phyloP scores from a whole-genome alignment of 1,140 invertebrate genomes.

The Potamilus streckersoni region DNA sequence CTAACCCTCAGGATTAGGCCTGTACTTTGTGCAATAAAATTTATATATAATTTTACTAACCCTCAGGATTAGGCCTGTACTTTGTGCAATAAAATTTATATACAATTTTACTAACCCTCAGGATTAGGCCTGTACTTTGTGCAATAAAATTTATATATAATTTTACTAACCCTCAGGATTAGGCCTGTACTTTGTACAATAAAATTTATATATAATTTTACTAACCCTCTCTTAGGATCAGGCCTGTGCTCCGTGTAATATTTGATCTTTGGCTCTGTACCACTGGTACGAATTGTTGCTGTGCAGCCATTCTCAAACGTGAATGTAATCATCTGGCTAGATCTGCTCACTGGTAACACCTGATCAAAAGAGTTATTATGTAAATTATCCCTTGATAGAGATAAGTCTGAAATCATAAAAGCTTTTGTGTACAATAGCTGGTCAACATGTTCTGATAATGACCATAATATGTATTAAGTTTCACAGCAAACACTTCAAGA shows the following conservation, averaged over 20 bases:
- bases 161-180: background rate
- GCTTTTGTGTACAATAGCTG: no score
- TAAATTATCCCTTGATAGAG: no score
- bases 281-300: constrained; percentile 92
- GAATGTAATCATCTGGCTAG: constrained; percentile 97
- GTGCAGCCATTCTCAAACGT: constrained; percentile 88
- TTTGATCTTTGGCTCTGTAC: constrained; percentile 93
- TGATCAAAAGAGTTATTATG: constrained; percentile 37
- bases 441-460: no score
- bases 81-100: background rate
- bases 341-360: constrained; percentile 80
- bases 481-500: no score
- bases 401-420: no score
- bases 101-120: background rate
- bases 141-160: background rate
- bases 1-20: background rate
- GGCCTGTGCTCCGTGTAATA: constrained; percentile 86
- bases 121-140: background rate
- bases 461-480: no score
- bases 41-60: background rate
- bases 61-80: background rate
- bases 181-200: background rate
- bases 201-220: background rate
- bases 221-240: constrained; percentile 51
- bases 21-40: background rate